Evolutionary conservation across 2,113 vertebrate species (phyloP).

Genomic region (Deroptyus accipitrinus): DNA sequence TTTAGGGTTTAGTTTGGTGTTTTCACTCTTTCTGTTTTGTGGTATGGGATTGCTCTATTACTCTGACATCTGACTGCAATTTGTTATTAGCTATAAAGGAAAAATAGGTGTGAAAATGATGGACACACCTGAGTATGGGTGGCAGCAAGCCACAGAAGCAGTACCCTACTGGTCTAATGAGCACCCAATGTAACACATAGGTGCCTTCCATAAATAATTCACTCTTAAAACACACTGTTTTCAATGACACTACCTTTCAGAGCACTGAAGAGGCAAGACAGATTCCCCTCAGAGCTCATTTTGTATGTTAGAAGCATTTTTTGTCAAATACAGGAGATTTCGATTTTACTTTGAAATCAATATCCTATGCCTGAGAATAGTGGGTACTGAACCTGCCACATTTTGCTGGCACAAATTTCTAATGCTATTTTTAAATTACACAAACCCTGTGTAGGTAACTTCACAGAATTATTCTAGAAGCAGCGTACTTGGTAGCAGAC

Average conservation of each 20-base stretch:
- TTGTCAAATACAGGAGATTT: not conserved
- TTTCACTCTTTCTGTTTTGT: not conserved
- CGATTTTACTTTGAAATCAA: not conserved
- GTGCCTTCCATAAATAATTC: constrained; percentile 30
- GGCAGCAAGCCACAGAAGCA: not conserved
- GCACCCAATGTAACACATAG: not conserved
- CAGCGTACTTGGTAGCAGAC: not conserved
- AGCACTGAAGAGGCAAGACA: not conserved
- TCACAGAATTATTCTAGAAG: not conserved
- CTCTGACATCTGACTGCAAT: not conserved
- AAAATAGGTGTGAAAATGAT: not conserved
- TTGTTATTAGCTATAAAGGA: not conserved
- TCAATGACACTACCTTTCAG: not conserved
- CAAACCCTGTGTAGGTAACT: not conserved
- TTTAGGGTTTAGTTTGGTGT: not conserved
- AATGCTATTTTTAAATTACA: not conserved
- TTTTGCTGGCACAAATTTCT: not conserved
- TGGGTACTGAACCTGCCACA: not conserved
- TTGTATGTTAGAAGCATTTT: not conserved
- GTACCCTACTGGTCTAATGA: not conserved
- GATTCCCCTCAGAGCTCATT: not conserved
- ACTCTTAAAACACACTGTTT: not conserved
- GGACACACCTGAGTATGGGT: not conserved
- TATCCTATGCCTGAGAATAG: not conserved
- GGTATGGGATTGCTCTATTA: not conserved